phyloP scores from a whole-genome alignment of 2,888 invertebrate genomes.

The Mayetiola destructor region DNA sequence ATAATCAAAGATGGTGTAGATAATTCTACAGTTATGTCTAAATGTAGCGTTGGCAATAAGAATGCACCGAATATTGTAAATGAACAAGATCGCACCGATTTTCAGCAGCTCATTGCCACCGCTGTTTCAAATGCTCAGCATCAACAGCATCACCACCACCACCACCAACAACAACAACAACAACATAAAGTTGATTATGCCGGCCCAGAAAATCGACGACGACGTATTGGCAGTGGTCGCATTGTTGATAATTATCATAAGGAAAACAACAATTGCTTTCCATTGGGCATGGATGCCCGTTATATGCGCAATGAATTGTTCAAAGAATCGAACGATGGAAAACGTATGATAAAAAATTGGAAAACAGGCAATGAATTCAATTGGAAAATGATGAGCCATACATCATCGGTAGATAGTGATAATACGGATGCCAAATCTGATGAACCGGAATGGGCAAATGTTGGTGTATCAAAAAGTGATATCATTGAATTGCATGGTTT shows the following conservation, averaged over 20 bases:
- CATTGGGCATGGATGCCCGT: slow-evolving; percentile 5
- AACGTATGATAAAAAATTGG: slow-evolving; percentile 2
- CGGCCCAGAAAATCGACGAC: neutral
- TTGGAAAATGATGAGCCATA: neutral
- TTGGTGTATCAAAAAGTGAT: neutral
- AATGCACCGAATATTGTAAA: neutral
- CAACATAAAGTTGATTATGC: slow-evolving; percentile 8
- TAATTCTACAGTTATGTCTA: neutral
- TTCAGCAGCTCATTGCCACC: neutral
- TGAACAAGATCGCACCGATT: neutral
- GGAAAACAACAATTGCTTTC: neutral
- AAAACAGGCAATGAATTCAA: neutral
- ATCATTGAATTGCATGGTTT: slow-evolving; percentile 11
- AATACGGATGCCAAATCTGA: slow-evolving; percentile 1
- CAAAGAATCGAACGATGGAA: slow-evolving; percentile 5
- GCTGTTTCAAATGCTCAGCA: neutral
- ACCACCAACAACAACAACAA: too few species aligned
- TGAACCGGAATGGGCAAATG: slow-evolving; percentile 6
- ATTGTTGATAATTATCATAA: neutral
- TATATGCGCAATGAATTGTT: slow-evolving; percentile 6
- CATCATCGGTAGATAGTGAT: neutral
- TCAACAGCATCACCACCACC: neutral
- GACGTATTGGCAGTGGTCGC: slow-evolving; percentile 8
- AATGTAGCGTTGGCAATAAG: neutral
- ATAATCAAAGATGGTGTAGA: neutral